Base-by-base conservation (phyloP, 1,140 invertebrate genomes). In the Drosophila triauraria region DNA sequence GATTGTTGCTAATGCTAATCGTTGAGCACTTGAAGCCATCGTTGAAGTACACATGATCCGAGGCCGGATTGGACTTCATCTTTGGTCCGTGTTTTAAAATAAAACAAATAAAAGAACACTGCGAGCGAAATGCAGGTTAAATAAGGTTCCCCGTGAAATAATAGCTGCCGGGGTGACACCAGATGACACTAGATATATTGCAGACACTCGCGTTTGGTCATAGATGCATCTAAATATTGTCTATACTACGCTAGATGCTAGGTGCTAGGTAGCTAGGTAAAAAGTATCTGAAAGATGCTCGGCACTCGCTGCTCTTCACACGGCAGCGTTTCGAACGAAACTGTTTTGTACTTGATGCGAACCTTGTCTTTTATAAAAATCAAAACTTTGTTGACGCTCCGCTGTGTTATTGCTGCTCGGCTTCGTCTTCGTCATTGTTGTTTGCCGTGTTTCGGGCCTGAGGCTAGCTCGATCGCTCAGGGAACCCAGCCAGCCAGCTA, bases 1-100 rank as follows among this genome's bases (percentile, higher is more conserved):
- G 10, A 20, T 92, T 80, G 3, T 71, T 83, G 42, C 72, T 82
- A 7, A 92, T 92, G 60, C 86, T 91, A 23, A 91, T 85, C 7
- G 91, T 81, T 27, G 91, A 92, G 70, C 90, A 92, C 56, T 91
- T 91, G 50, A 92, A 82, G 38, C 78, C 90, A 47, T 92, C 90
- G 62, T 92, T 92, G 27, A 91, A 76, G 58, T 92, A 92, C 10
- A 91, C 86, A 78, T 92, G 91, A 80, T 92, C 71, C 54, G 76
- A 80, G 46, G 85, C 86, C 35, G 91, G 86, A 76, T 91, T 92
- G 23, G 79, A 60, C 56, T 92, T 92, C 83, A 91, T 91, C 59
- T 68, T 87, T 9, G 40, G 47, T 32, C 32, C 15, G 56, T 32
- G 43, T 20, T 30, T 40, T 10, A 47, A 12, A 53, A 50, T 48